Evolutionary conservation across 2,797 vertebrate genomes (phyloP).

Genomic region (Xyrichtys novacula): DNA sequence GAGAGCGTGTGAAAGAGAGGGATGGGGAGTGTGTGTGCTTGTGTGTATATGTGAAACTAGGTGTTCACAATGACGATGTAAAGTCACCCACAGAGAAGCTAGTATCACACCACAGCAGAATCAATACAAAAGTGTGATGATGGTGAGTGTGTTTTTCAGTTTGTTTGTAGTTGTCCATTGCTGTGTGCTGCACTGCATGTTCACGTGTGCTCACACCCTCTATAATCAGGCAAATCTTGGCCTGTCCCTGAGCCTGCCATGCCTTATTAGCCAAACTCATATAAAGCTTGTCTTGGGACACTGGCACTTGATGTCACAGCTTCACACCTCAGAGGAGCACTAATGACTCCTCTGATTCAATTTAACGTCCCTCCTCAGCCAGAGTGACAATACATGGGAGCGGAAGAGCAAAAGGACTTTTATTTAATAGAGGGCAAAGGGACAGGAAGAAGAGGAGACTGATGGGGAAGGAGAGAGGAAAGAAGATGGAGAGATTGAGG

Average conservation of each 20-base stretch:
- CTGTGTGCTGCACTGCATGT: not conserved
- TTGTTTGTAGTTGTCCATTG: not conserved
- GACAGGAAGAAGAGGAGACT: not conserved
- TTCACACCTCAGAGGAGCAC: conserved; percentile 50
- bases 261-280: conserved; percentile 44
- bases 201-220: not conserved
- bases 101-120: too few species aligned
- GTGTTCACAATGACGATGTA: too few species aligned
- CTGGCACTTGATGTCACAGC: conserved; percentile 33
- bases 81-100: too few species aligned
- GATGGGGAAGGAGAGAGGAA: not conserved
- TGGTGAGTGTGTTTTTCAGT: too few species aligned
- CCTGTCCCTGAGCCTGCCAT: not conserved
- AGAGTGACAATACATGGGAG: conserved; percentile 24
- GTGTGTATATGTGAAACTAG: too few species aligned
- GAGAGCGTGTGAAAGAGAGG: too few species aligned
- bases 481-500: not conserved
- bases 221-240: not conserved
- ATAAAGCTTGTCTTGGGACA: conserved; percentile 32
- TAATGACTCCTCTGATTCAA: conserved; percentile 60
- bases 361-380: conserved; percentile 28
- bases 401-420: conserved; percentile 7
- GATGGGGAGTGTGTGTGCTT: too few species aligned
- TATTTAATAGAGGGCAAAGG: conserved; percentile 44
- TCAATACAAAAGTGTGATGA: too few species aligned